Evolutionary conservation across 2,113 vertebrate genomes (phyloP).

Genomic region (Cygnus buccinator): DNA sequence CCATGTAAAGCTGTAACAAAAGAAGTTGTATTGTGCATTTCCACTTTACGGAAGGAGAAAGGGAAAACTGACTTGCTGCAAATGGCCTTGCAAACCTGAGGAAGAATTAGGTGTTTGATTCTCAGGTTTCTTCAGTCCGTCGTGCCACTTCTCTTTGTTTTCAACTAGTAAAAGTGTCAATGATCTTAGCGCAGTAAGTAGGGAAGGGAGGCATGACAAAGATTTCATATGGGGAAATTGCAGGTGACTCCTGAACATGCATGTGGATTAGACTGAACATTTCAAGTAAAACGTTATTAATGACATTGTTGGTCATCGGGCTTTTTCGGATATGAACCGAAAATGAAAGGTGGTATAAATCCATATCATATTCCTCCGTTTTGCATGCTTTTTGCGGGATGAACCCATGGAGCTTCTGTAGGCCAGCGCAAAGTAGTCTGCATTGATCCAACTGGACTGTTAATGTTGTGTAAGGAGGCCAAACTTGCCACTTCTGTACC

Average conservation of each 20-base stretch:
- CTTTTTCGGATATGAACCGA: not conserved
- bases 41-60: not conserved
- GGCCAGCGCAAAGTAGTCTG: not conserved
- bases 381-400: not conserved
- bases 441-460: not conserved
- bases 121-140: not conserved
- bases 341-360: not conserved
- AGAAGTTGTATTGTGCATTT: not conserved
- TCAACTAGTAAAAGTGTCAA: not conserved
- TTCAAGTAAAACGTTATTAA: not conserved
- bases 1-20: not conserved
- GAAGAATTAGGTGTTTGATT: not conserved
- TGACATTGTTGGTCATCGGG: not conserved
- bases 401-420: not conserved
- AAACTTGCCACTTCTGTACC: not conserved
- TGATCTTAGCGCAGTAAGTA: not conserved
- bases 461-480: not conserved
- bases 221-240: not conserved
- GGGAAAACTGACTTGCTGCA: not conserved
- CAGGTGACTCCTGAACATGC: not conserved
- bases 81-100: not conserved
- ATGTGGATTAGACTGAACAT: not conserved
- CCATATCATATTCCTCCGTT: not conserved
- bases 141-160: accelerated
- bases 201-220: not conserved